Conservation (phyloP, 23 tunicate genomes). For the Aplidium turbinatum region DNA sequence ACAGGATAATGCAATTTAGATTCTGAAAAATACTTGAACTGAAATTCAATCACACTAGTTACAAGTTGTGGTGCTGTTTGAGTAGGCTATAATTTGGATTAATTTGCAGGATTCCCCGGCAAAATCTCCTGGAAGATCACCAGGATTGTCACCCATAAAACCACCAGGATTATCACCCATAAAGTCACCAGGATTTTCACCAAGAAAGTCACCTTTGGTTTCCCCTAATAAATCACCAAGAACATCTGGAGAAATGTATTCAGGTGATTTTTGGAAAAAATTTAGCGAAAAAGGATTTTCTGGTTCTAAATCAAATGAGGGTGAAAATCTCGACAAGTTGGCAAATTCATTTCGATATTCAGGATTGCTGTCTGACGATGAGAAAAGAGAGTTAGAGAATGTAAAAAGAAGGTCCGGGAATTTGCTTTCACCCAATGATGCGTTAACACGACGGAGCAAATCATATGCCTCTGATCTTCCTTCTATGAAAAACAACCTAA, state of each 20-base stretch:
- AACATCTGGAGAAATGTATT: too few species aligned
- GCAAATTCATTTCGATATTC: conserved; percentile 21
- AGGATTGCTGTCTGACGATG: conserved; percentile 12
- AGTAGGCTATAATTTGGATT: too few species aligned
- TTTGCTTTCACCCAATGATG: too few species aligned
- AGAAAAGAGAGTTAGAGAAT: neutral
- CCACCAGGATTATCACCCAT: neutral
- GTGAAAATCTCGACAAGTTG: conserved; percentile 24
- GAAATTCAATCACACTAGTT: too few species aligned
- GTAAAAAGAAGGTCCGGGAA: neutral
- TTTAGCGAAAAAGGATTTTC: conserved; percentile 38
- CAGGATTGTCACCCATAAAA: too few species aligned
- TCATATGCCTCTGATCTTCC: neutral
- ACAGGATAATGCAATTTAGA: too few species aligned
- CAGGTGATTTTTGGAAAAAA: conserved; percentile 23
- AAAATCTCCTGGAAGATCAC: too few species aligned
- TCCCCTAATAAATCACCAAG: neutral
- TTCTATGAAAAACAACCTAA: neutral
- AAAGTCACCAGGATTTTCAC: neutral
- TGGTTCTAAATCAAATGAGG: neutral
- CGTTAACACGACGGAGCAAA: neutral
- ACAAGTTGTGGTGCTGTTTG: too few species aligned
- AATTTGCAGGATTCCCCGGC: too few species aligned
- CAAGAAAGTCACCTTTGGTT: neutral
- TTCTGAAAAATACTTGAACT: too few species aligned